phyloP scores from a whole-genome alignment of 2,888 invertebrate species.

The Macrophya alboannulata region DNA sequence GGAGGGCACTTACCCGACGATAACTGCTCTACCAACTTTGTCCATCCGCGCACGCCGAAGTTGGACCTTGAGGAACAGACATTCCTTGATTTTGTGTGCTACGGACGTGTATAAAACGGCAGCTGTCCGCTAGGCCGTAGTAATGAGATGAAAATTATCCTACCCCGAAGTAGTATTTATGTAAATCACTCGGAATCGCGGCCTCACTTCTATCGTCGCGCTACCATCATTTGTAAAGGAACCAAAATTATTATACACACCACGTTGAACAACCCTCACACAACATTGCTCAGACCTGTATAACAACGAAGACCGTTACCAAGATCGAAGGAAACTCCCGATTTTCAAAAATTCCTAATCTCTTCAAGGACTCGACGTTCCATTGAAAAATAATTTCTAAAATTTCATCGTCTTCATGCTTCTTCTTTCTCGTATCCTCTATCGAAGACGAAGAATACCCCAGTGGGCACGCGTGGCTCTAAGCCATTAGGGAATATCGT shows the following conservation, averaged over 20 bases:
- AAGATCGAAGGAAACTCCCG: not conserved
- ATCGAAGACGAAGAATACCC: not conserved
- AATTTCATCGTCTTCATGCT: not conserved
- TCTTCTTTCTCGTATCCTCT: not conserved
- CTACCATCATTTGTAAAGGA: not conserved
- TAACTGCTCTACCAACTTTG: conserved; percentile 68
- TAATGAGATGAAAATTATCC: conserved; percentile 60
- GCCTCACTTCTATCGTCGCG: not conserved
- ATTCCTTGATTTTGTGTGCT: conserved; percentile 49
- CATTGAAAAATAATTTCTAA: not conserved
- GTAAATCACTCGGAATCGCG: conserved; percentile 63
- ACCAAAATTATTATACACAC: conserved; percentile 11
- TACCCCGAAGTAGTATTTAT: conserved; percentile 64
- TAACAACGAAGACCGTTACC: not conserved
- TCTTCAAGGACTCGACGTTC: not conserved
- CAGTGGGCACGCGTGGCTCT: conserved; percentile 66
- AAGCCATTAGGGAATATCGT: conserved; percentile 76
- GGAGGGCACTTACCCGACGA: conserved; percentile 78
- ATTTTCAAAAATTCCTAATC: not conserved
- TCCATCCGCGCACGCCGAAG: conserved; percentile 57
- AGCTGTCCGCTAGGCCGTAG: conserved; percentile 46
- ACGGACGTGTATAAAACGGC: conserved; percentile 58
- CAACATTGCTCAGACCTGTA: not conserved
- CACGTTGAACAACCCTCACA: conserved; percentile 1
- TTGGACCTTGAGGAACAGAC: conserved; percentile 3